These are phyloP conservation scores for Petrocephalus microphthalmus DNA, from an alignment of 2,113 vertebrate genomes.

Conservation along the genomic window DNA sequence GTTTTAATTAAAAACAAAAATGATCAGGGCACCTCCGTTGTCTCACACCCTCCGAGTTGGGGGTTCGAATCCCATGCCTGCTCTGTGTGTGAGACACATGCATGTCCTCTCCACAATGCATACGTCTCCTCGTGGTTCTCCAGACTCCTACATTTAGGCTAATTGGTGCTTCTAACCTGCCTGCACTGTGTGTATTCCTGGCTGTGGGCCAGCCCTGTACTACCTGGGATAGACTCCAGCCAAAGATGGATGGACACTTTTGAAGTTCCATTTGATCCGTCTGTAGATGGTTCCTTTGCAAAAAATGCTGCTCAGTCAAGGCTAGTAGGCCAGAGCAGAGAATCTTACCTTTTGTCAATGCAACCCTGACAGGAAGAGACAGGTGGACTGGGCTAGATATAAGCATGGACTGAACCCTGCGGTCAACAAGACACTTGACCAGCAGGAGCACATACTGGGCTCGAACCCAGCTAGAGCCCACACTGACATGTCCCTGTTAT, in stretches of 20 bases:
- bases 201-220: neutral
- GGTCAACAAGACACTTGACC: neutral
- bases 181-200: neutral
- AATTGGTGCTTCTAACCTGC: neutral
- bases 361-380: too few relatives aligned
- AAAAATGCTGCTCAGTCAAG: neutral
- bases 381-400: neutral
- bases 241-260: neutral
- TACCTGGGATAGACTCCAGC: neutral
- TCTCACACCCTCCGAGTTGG: neutral
- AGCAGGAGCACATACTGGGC: neutral
- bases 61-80: neutral
- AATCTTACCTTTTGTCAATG: neutral
- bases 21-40: neutral
- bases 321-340: neutral
- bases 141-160: neutral
- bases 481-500: conserved; percentile 18
- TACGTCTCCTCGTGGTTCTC: neutral
- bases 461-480: neutral
- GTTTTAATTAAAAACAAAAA: neutral
- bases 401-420: neutral
- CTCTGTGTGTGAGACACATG: neutral
- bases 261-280: neutral
- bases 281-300: neutral
- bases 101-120: neutral